Base-by-base conservation (phyloP, 1,140 invertebrate genomes). In the Aplysia californica region DNA sequence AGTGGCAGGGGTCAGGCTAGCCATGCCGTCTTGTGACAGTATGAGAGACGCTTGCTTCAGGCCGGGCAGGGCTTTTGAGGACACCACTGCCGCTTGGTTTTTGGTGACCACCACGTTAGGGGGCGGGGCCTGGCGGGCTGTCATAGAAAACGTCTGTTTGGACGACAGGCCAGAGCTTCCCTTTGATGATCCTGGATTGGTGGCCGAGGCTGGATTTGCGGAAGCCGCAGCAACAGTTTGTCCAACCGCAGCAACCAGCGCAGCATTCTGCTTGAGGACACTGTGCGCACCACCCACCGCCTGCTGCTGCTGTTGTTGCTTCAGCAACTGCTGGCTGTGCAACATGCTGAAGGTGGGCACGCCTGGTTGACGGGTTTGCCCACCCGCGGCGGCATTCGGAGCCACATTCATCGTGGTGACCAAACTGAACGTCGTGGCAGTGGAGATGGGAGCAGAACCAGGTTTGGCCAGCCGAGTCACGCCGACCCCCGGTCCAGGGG, bases 81-180 rank as follows among this genome's bases (percentile, higher is more conserved):
- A 72, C 33, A 35, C 5, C 29, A 72, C 26, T 59, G 36, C 70
- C 38, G 70, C 38, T 33, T 59, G 70, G 56, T 72, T 72, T 38
- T 72, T 72, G 3, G 70, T 39, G 31, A 72, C 58, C 29, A 61
- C 70, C n/a, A 72, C 20, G 61, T 72, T 72, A 18, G 70, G 70
- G 36, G 70, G 70, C 44, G 77, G 77, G 10, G 77, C 67, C 26
- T 69, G 72, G 18, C 66, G 66, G 2, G 77, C 66, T 39, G 66
- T 76, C 67, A 56, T 65, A 38, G 70, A 61, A 61, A 72, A 72
- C 33, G 70, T 72, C n/a, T 77, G 75, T 55, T 68, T 76, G 29
- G 29, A n/a, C 35, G 35, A 36, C 31, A 18, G 65, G 75, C 41
- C 41, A 58, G 50, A n/a, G 36, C 23, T 76, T 68, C 35, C 65